phyloP scores from a whole-genome alignment of 1,140 invertebrate genomes.

The Orchesella cincta region DNA sequence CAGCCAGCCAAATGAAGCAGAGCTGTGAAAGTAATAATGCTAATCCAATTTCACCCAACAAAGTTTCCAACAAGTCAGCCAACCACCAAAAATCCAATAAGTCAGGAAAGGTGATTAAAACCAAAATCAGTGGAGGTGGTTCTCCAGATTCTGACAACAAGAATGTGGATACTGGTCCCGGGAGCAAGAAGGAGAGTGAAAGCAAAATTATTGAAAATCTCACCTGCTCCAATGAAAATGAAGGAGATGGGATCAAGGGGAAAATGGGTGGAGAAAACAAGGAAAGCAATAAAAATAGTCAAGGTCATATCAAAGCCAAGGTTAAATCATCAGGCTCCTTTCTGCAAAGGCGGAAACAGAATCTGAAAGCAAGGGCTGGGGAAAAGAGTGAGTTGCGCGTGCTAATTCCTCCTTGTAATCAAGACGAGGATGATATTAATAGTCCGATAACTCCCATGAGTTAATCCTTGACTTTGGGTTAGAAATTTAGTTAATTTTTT shows the following conservation, averaged over 20 bases:
- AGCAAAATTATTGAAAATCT: constrained; percentile 13
- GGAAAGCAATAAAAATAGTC: neutral
- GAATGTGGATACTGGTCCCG: neutral
- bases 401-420: constrained; percentile 31
- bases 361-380: neutral
- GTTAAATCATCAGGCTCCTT: constrained; percentile 33
- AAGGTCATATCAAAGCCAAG: constrained; percentile 1
- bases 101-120: neutral
- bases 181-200: neutral
- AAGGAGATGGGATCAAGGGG: neutral
- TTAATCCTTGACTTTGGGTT: no score
- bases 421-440: constrained; percentile 35
- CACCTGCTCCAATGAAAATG: neutral
- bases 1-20: neutral
- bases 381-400: constrained; percentile 36
- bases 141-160: neutral
- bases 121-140: neutral
- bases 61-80: neutral
- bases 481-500: no score
- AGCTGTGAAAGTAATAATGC: neutral
- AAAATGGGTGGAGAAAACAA: neutral
- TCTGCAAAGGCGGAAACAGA: constrained; percentile 19
- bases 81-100: neutral
- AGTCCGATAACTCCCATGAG: constrained; percentile 19
- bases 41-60: neutral